phyloP scores from a whole-genome alignment of 35 echinoderm and acorn worm species.

The Hemicentrotus pulcherrimus region DNA sequence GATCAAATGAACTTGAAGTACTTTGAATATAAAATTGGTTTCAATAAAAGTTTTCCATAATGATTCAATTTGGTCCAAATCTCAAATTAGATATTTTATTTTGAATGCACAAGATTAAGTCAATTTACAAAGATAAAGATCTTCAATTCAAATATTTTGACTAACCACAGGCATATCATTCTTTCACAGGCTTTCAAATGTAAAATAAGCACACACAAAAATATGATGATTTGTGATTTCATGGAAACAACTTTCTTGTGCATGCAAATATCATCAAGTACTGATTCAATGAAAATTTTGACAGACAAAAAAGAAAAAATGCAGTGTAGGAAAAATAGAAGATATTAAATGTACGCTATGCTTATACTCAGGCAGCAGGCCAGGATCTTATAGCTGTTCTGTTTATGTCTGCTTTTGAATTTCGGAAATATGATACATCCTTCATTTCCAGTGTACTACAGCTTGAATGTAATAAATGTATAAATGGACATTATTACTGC shows the following conservation, averaged over 20 bases:
- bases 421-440: background rate
- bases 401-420: background rate
- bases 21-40: no score
- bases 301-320: background rate
- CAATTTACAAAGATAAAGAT: no score
- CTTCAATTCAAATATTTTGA: background rate
- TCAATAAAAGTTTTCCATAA: no score
- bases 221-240: background rate
- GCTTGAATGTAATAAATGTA: background rate
- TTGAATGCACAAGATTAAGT: no score
- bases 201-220: background rate
- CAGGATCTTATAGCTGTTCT: no score
- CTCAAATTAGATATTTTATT: no score
- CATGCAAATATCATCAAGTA: background rate
- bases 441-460: background rate
- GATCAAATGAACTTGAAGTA: no score
- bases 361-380: no score
- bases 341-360: background rate
- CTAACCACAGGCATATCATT: background rate
- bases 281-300: background rate
- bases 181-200: background rate
- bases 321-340: background rate
- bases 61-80: no score
- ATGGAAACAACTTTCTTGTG: background rate
- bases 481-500: no score